These are phyloP conservation scores for Catharus ustulatus DNA, from an alignment of 2,797 vertebrate species.

Conservation along the genomic window DNA sequence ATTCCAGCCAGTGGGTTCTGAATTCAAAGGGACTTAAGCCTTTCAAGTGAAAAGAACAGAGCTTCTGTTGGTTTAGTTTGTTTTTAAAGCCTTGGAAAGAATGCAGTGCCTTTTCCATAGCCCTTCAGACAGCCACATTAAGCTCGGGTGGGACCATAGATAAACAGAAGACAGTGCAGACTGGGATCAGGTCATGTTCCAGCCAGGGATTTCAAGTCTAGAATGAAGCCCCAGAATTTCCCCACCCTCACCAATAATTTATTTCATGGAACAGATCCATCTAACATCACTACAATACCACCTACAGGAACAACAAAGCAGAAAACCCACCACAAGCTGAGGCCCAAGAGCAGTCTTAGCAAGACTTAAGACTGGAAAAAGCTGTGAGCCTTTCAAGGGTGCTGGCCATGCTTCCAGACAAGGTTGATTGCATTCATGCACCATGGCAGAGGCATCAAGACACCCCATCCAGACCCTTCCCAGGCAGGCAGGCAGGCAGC, in stretches of 20 bases:
- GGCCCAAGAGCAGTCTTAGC: not conserved
- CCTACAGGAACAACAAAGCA: slow-evolving; percentile 1
- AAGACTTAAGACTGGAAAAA: not conserved
- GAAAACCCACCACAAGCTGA: not conserved
- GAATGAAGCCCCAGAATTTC: not conserved
- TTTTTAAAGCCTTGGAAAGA: slow-evolving; percentile 29
- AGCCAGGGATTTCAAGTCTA: not conserved
- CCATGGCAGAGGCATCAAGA: not conserved
- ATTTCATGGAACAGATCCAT: not conserved
- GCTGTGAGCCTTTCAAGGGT: not conserved
- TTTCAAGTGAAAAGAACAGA: slow-evolving; percentile 29
- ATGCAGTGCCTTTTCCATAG: slow-evolving; percentile 5
- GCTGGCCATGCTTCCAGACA: slow-evolving; percentile 43
- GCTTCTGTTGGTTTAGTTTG: slow-evolving; percentile 22
- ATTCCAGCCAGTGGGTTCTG: slow-evolving; percentile 15
- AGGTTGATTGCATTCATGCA: slow-evolving; percentile 28
- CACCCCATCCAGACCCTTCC: not conserved
- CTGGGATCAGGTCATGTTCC: not conserved
- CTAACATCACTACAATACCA: not conserved
- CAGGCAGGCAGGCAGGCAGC: slow-evolving; percentile 36
- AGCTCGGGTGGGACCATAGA: not conserved
- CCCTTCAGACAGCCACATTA: slow-evolving; percentile 36
- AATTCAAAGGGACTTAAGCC: slow-evolving; percentile 36
- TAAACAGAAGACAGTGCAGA: not conserved
- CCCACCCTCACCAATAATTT: not conserved